Conservation (phyloP, 1,140 invertebrate species). For the Parapsyche elsis region DNA sequence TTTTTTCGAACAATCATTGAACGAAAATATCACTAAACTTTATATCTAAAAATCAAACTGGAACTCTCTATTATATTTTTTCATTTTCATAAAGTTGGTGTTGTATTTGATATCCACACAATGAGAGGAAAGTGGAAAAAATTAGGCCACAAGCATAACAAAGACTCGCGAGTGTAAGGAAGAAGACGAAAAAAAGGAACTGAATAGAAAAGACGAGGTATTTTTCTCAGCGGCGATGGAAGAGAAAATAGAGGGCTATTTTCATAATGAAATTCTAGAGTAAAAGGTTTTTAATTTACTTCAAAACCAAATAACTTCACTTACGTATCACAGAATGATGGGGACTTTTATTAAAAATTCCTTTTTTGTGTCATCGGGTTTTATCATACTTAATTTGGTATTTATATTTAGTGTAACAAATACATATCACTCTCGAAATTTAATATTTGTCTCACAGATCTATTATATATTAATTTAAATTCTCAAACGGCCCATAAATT, state of each 20-base stretch:
- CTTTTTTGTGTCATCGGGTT: neutral
- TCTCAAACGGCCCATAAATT: too few species aligned
- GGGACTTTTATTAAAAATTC: conserved; percentile 36
- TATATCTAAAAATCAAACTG: neutral
- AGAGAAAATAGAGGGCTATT: conserved; percentile 6
- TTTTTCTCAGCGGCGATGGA: neutral
- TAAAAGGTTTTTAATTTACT: conserved; percentile 36
- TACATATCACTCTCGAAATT: too few species aligned
- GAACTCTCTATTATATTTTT: conserved; percentile 9
- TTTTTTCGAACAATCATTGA: neutral
- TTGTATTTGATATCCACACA: conserved; percentile 34
- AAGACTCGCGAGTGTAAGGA: conserved; percentile 3
- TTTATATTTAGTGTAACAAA: too few species aligned
- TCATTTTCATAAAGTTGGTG: conserved; percentile 24
- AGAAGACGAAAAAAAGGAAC: neutral
- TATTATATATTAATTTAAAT: too few species aligned
- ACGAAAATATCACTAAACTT: neutral
- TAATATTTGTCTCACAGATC: too few species aligned
- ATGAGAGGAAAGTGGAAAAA: conserved; percentile 24
- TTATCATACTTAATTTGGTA: too few species aligned
- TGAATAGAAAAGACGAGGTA: neutral
- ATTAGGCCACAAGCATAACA: conserved; percentile 5
- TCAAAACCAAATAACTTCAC: conserved; percentile 6
- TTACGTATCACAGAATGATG: neutral
- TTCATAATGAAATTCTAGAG: conserved; percentile 31